Percentiles rank a stretch among this genome's conserved stretches.
phyloP scores from a whole-genome alignment of 2,113 vertebrate species.

The Terrapene triunguis region DNA sequence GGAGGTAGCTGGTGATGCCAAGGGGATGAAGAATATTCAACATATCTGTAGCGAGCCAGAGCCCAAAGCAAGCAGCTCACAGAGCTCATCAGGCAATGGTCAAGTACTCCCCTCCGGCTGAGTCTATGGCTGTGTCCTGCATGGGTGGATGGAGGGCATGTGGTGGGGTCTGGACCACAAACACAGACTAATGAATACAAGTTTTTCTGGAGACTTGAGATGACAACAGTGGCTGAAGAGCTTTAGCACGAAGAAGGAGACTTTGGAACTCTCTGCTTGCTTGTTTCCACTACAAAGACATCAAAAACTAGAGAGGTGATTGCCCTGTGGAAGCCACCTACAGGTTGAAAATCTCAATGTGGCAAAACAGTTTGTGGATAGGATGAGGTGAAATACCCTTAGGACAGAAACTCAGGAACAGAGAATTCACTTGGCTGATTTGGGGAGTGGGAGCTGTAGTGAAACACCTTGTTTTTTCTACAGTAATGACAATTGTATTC shows the following conservation, averaged over 20 bases:
- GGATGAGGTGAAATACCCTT: not conserved
- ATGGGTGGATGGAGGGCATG: not conserved
- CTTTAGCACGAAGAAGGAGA: not conserved
- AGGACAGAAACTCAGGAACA: not conserved
- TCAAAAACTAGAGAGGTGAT: not conserved
- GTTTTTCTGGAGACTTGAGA: not conserved
- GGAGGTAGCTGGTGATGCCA: not conserved
- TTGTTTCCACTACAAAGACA: fast-evolving
- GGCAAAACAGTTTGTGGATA: not conserved
- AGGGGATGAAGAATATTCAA: not conserved
- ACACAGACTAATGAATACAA: not conserved
- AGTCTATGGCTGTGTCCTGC: not conserved
- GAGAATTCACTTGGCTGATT: not conserved
- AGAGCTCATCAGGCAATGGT: not conserved
- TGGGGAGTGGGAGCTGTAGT: not conserved
- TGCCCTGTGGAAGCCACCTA: not conserved
- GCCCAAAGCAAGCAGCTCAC: not conserved
- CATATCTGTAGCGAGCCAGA: not conserved
- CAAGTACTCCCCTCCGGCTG: not conserved
- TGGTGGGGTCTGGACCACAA: not conserved
- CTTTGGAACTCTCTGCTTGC: fast-evolving
- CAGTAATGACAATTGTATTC: fast-evolving
- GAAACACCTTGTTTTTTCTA: not conserved
- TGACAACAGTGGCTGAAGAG: not conserved
- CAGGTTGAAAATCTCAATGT: not conserved